A percentile compares a stretch with the other conserved stretches of the same genome.
phyloP scores from a whole-genome alignment of 1,140 invertebrate species.

The Drosophila oshimai region DNA sequence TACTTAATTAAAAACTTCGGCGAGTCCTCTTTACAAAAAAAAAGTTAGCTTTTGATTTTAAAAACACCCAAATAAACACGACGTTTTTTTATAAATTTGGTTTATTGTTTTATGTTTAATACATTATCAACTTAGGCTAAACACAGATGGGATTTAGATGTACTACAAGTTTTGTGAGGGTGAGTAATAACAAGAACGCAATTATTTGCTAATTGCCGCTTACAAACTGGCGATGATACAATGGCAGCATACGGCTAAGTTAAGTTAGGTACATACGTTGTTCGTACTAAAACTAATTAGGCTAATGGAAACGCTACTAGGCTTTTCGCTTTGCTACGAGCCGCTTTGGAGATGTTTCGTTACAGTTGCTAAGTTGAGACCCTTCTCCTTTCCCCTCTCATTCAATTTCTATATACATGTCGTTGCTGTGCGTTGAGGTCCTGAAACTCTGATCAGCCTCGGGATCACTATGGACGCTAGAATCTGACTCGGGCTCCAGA shows the following conservation, averaged over 20 bases:
- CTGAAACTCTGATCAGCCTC: constrained; percentile 59
- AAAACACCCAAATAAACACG: not conserved
- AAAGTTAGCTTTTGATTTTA: not conserved
- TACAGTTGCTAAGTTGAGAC: constrained; percentile 11
- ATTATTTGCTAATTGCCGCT: constrained; percentile 43
- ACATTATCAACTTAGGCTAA: constrained; percentile 29
- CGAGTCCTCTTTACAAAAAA: too few species aligned
- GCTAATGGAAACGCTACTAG: constrained; percentile 37
- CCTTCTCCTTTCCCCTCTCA: not conserved
- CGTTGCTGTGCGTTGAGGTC: constrained; percentile 17
- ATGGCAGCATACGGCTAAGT: constrained; percentile 29
- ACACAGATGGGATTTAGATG: constrained; percentile 37
- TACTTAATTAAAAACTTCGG: too few species aligned
- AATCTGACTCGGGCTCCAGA: constrained; percentile 31
- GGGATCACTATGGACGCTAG: constrained; percentile 51
- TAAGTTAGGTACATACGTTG: constrained; percentile 64
- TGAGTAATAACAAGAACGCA: constrained; percentile 38
- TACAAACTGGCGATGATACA: constrained; percentile 40
- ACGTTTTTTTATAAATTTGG: not conserved
- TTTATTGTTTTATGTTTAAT: constrained; percentile 22
- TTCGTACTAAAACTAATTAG: constrained; percentile 26
- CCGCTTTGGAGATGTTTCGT: constrained; percentile 63
- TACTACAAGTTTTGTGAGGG: constrained; percentile 24
- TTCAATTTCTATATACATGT: constrained; percentile 57
- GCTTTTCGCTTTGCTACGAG: constrained; percentile 53